A percentile compares a stretch with the other conserved stretches of the same genome.
phyloP scores from a whole-genome alignment of 2,797 vertebrate genomes.

The Urocyon cinereoargenteus region DNA sequence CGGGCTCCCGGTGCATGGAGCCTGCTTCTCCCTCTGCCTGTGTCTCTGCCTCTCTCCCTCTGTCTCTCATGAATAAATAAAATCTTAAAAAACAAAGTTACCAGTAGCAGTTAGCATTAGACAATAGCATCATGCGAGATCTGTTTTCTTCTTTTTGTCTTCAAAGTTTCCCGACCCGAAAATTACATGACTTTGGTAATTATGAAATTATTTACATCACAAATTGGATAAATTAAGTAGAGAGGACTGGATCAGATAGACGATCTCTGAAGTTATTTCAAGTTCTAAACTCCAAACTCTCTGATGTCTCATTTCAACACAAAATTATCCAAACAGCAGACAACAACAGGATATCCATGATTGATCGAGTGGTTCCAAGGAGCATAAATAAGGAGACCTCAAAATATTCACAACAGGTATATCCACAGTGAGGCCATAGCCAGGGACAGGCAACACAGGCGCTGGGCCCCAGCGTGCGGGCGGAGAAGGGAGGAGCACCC shows the following conservation, averaged over 20 bases:
- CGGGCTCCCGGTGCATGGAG: too few relatives aligned
- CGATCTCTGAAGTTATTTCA: not conserved
- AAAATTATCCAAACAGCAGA: constrained; percentile 24
- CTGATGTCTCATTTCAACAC: constrained; percentile 5
- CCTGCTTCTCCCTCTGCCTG: too few relatives aligned
- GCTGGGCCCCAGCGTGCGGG: not conserved
- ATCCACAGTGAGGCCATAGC: not conserved
- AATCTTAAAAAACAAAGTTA: too few relatives aligned
- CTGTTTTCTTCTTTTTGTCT: not conserved
- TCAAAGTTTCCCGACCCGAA: constrained; percentile 39
- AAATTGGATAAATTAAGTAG: constrained; percentile 29
- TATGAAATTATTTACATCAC: not conserved
- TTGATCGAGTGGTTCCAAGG: not conserved
- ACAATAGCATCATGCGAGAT: not conserved
- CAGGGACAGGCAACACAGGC: not conserved
- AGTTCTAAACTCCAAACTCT: not conserved
- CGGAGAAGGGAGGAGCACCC: not conserved
- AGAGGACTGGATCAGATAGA: not conserved
- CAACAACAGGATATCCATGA: not conserved
- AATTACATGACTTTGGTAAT: constrained; percentile 1
- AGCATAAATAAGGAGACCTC: not conserved
- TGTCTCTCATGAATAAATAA: too few relatives aligned
- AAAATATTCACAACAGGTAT: not conserved
- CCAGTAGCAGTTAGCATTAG: not conserved
- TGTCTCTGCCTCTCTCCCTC: too few relatives aligned